These are phyloP conservation scores for Planiliza haematocheilus DNA, from an alignment of 2,113 vertebrate species.

Conservation along the genomic window DNA sequence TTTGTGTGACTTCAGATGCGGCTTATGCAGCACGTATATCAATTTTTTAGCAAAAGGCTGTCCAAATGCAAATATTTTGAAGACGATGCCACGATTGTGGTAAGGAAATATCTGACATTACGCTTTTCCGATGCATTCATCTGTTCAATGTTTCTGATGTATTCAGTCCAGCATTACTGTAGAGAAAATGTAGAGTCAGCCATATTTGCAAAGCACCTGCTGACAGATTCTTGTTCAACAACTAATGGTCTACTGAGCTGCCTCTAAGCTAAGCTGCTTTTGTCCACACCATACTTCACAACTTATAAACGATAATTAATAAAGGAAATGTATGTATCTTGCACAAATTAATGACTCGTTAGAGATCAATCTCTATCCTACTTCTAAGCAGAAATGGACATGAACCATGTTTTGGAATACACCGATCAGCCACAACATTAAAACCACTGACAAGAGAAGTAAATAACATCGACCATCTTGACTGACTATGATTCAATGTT, in stretches of 20 bases:
- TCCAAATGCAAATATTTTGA: conserved; percentile 20
- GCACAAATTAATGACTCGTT: too few relatives aligned
- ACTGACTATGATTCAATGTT: too few relatives aligned
- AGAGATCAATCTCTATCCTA: too few relatives aligned
- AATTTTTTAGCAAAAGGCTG: conserved; percentile 26
- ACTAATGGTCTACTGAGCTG: not conserved
- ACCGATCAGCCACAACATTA: too few relatives aligned
- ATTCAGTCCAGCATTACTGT: not conserved
- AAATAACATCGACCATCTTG: too few relatives aligned
- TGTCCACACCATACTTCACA: not conserved
- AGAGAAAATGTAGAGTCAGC: not conserved
- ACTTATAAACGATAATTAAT: not conserved
- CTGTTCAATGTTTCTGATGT: not conserved
- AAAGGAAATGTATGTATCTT: not conserved
- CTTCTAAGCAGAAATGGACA: too few relatives aligned
- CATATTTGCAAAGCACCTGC: not conserved
- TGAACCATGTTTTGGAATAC: too few relatives aligned
- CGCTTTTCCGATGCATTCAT: conserved; percentile 1
- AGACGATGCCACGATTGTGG: not conserved
- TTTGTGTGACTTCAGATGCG: conserved; percentile 16
- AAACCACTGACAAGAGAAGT: too few relatives aligned
- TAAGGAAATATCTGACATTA: conserved; percentile 4
- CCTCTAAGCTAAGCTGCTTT: too few relatives aligned
- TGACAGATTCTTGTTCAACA: not conserved
- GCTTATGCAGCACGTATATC: conserved; percentile 9